phyloP scores from a whole-genome alignment of 2,888 invertebrate species.

The Antitype chi region DNA sequence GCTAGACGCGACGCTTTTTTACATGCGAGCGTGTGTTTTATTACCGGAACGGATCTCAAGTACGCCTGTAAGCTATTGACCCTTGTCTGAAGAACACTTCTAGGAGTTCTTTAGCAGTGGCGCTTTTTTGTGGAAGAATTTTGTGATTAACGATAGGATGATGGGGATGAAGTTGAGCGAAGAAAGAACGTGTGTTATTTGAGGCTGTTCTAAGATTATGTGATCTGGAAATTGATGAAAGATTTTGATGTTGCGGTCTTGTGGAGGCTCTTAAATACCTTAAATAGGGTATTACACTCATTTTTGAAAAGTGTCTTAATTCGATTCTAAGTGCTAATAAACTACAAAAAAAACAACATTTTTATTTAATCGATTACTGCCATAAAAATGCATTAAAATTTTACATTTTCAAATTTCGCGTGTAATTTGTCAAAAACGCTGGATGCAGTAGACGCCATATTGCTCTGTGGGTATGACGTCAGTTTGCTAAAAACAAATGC shows the following conservation, averaged over 20 bases:
- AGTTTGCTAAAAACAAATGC: no score
- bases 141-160: conserved; percentile 63
- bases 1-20: conserved; percentile 76
- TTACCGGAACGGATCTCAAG: conserved; percentile 76
- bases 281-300: neutral
- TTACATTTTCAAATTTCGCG: no score
- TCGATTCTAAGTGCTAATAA: no score
- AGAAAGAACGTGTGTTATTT: conserved; percentile 32
- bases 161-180: conserved; percentile 41
- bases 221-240: neutral
- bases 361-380: no score
- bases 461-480: no score
- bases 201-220: conserved; percentile 5
- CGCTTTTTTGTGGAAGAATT: conserved; percentile 59
- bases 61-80: conserved; percentile 72
- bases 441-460: no score
- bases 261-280: no score
- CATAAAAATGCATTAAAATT: no score
- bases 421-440: no score
- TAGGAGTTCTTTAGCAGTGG: conserved; percentile 62
- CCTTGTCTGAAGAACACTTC: conserved; percentile 67
- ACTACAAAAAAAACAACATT: no score
- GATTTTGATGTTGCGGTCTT: no score
- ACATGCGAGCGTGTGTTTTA: conserved; percentile 76
- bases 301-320: no score